Evolutionary conservation across 2,113 vertebrate species (phyloP), one percentile per base, ranked within the genome.

Genomic region (Indicator indicator): DNA sequence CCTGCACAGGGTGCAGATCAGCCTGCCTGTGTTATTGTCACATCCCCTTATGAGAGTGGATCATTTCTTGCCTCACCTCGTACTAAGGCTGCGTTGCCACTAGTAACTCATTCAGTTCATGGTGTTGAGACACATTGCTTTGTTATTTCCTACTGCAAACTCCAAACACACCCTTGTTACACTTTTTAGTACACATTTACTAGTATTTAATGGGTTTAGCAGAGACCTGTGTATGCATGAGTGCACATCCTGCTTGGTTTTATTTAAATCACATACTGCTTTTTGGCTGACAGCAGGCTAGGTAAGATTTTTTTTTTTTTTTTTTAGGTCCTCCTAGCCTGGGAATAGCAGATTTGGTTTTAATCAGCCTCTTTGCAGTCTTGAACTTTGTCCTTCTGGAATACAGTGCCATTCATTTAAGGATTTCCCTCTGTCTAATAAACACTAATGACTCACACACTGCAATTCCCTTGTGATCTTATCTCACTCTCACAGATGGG

Each of bases 351-450:
- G 89, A 71, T 83, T 95, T 90, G 72, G 85, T 44, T 95, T 94
- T 94, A 94, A 95, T 96, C 94, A 83, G 13, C 80, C 83, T 52
- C 88, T 75, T 50, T 50, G 62, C 95, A 95, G 79, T 19, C 50
- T 48, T 91, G 85, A 94, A 94, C 93, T 93, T 94, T 95, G 89
- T 88, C 91, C 91, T 95, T 40, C 72, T 80, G 79, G 85, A 93
- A 94, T 68, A 93, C 52, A 50, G 58, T 4, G 72, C 88, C 89
- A 58, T 90, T 97, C 88, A 91, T 81, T 74, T 48, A 72, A 83
- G 85, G 93, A 90, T 94, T 95, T 95, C 90, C 90, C 91, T 83
- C 91, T 36, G 75, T 27, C 89, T 96, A 93, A 96, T 94, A 95
- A 93, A 81, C 89, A 81, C 88, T 83, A 96, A 95, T 94, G 89